Base-by-base conservation (phyloP, 2,113 vertebrate genomes). In the Brachyistius frenatus region DNA sequence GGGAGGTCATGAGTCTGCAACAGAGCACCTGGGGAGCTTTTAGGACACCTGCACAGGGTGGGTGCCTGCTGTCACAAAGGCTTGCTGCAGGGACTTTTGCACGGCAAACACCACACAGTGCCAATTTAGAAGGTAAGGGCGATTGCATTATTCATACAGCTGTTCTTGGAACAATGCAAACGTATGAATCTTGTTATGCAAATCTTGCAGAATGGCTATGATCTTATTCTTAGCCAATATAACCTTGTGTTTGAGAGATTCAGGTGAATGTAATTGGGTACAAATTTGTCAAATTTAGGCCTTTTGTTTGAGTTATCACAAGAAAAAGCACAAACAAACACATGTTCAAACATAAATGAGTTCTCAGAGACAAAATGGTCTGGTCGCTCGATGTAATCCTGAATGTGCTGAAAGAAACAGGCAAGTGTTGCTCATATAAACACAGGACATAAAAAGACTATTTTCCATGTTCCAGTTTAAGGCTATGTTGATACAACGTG, bases 21-120 rank as follows among this genome's bases (percentile, higher is more conserved):
- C 57, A 57, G 62, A 82, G 66, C 70, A 78, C 64, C 71, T 65
- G 71, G 71, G 75, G 71, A 77, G 80, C 53, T 78, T 76, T 78
- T 35, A 75, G 54, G 55, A 50, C 35, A 44, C 67, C 49, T 76
- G 4, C n/a, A 37, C 61, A 52, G 50, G 58, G 58, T 58, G 23
- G 67, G 61, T 32, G 55, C 73, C 61, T 64, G 61, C 53, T 68
- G 63, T 72, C 73, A 78, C 54, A 47, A 44, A 54, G 56, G 53
- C 35, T 63, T 55, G 66, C 23, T 23, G 23, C 23, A 23, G 23
- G 23, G 23, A 23, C 23, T 23, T 23, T 23, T 23, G 23, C n/a
- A n/a, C n/a, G 23, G 23, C 23, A 23, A 23, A 23, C 23, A 23
- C 23, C 23, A 23, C 32, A 66, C 11, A 58, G 30, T 57, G 35